Evolutionary conservation across 1,140 invertebrate species (phyloP).

Genomic region (Paralvinella palmiformis): DNA sequence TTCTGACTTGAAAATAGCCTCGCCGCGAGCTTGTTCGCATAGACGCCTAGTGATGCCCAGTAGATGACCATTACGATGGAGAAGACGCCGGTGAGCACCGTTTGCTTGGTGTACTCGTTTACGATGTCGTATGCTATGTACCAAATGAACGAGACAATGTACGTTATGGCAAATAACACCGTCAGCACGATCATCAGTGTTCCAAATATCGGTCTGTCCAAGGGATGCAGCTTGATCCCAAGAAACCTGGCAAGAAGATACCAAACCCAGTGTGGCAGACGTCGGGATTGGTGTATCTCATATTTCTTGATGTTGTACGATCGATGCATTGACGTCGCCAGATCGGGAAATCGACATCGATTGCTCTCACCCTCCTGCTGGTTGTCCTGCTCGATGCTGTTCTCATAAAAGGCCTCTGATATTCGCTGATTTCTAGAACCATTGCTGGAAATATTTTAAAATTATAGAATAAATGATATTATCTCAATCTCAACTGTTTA

Average conservation of each 20-base stretch:
- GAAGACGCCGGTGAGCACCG: conserved; percentile 39
- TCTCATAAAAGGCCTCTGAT: too few relatives aligned
- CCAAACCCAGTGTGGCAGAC: background rate
- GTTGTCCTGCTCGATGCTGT: too few relatives aligned
- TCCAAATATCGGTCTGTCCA: conserved; percentile 22
- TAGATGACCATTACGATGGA: conserved; percentile 37
- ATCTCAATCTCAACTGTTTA: too few relatives aligned
- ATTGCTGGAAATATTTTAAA: too few relatives aligned
- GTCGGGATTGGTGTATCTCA: conserved; percentile 1
- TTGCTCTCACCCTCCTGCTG: too few relatives aligned
- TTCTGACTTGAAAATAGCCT: conserved; percentile 42
- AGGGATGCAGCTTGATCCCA: background rate
- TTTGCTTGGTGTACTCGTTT: conserved; percentile 37
- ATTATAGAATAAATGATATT: too few relatives aligned
- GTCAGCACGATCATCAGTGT: conserved; percentile 43
- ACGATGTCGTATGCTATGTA: conserved; percentile 43
- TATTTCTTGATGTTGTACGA: too few relatives aligned
- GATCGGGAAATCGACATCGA: too few relatives aligned
- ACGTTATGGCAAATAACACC: conserved; percentile 28
- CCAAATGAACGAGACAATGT: conserved; percentile 30
- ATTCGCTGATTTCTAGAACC: too few relatives aligned
- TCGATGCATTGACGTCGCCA: too few relatives aligned
- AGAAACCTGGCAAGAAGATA: conserved; percentile 3
- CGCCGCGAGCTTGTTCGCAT: conserved; percentile 38
- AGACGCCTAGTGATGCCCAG: conserved; percentile 43